These are phyloP conservation scores for Lampris incognitus DNA, from an alignment of 2,113 vertebrate genomes.

Conservation along the genomic window DNA sequence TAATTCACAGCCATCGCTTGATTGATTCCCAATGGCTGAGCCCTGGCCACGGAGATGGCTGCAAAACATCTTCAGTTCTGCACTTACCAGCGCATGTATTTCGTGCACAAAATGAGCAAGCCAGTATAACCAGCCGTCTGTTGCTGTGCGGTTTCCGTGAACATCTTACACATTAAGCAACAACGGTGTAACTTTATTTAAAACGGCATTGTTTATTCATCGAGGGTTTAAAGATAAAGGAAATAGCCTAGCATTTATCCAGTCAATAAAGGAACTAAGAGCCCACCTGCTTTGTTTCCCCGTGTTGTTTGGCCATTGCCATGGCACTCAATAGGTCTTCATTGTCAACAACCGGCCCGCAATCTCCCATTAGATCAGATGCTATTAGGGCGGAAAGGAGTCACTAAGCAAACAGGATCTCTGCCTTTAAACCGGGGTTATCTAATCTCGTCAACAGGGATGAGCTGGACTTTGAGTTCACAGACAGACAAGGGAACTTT, in stretches of 20 bases:
- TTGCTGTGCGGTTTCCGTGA: neutral
- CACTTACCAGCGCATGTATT: neutral
- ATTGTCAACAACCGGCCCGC: conserved; percentile 68
- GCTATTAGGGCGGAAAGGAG: conserved; percentile 71
- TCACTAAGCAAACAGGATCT: conserved; percentile 72
- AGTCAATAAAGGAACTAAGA: conserved; percentile 66
- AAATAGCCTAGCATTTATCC: conserved; percentile 62
- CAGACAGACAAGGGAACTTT: conserved; percentile 57
- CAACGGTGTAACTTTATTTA: conserved; percentile 28
- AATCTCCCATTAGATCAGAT: conserved; percentile 79
- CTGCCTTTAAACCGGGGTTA: conserved; percentile 73
- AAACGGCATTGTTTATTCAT: conserved; percentile 49
- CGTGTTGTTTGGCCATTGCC: conserved; percentile 71
- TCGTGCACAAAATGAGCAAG: neutral
- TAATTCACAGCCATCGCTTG: conserved; percentile 18
- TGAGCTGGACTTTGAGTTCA: conserved; percentile 81
- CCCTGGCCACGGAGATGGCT: neutral
- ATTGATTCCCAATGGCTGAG: neutral
- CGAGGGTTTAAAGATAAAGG: conserved; percentile 46
- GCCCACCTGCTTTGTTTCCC: conserved; percentile 55
- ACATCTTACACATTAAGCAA: conserved; percentile 12
- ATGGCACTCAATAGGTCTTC: conserved; percentile 58
- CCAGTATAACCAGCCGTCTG: conserved; percentile 7
- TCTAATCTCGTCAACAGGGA: conserved; percentile 77
- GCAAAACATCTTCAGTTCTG: neutral